phyloP scores from a whole-genome alignment of 2,888 invertebrate genomes.

The Monopis laevigella region DNA sequence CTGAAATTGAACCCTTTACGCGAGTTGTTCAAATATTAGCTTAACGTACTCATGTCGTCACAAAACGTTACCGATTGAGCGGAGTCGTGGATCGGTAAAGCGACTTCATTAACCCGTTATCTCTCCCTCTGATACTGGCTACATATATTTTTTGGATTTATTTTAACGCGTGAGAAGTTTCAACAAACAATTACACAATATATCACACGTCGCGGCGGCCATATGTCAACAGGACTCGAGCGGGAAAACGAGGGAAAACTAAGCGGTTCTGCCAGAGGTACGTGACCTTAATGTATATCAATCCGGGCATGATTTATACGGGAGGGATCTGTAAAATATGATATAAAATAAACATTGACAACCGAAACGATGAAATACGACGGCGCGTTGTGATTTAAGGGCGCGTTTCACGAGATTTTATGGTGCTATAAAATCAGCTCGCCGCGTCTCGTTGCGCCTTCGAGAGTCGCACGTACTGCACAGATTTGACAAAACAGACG shows the following conservation, averaged over 20 bases:
- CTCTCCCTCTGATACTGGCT: no score
- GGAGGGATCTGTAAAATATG: slow-evolving; percentile 64
- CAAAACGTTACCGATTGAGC: slow-evolving; percentile 3
- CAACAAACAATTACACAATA: slow-evolving; percentile 24
- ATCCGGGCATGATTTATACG: slow-evolving; percentile 59
- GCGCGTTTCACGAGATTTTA: slow-evolving; percentile 64
- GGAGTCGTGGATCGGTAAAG: slow-evolving; percentile 4
- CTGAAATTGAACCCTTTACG: slow-evolving; percentile 11
- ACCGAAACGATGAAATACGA: slow-evolving; percentile 66
- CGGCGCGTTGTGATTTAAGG: slow-evolving; percentile 62
- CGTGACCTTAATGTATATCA: slow-evolving; percentile 67
- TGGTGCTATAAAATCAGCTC: slow-evolving; percentile 64
- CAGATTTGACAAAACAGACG: slow-evolving; percentile 67
- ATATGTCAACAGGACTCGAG: slow-evolving; percentile 37
- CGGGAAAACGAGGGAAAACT: slow-evolving; percentile 37
- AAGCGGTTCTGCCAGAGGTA: slow-evolving; percentile 57
- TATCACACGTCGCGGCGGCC: slow-evolving; percentile 22
- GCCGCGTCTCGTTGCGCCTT: slow-evolving; percentile 26
- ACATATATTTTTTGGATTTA: no score
- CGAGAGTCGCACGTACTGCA: slow-evolving; percentile 52
- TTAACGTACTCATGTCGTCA: slow-evolving; percentile 6
- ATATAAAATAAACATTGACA: slow-evolving; percentile 69
- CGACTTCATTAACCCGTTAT: slow-evolving; percentile 5
- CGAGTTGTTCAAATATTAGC: slow-evolving; percentile 11
- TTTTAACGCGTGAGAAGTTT: no score